A percentile compares a stretch with the other conserved stretches of the same genome.
Evolutionary conservation across 2,797 vertebrate genomes (phyloP).

Genomic region (Xiphorhynchus erythropygius): DNA sequence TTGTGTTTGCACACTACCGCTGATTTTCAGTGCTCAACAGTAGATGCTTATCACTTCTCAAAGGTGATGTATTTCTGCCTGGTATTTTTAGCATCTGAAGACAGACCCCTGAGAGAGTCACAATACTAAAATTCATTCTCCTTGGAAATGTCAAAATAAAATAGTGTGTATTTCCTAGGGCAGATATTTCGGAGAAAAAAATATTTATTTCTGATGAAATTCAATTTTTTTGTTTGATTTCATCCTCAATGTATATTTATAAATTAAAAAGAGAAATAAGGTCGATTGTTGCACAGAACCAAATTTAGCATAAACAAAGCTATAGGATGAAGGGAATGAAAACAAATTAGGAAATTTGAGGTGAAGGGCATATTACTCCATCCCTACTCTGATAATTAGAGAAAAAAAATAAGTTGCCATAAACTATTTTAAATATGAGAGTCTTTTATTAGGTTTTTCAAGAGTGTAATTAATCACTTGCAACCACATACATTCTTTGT

Average conservation of each 20-base stretch:
- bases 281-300: not conserved
- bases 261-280: not conserved
- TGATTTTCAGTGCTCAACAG: not conserved
- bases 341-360: slow-evolving; percentile 3
- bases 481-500: slow-evolving; percentile 16
- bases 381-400: slow-evolving; percentile 42
- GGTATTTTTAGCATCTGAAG: not conserved
- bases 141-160: not conserved
- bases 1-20: not conserved
- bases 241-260: not conserved
- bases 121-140: not conserved
- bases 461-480: slow-evolving; percentile 70
- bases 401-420: slow-evolving; percentile 58
- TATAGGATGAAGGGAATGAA: not conserved
- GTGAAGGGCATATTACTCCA: slow-evolving; percentile 3
- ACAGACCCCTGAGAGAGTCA: not conserved
- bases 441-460: slow-evolving; percentile 53
- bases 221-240: not conserved
- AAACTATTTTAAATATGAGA: slow-evolving; percentile 58
- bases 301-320: not conserved
- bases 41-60: not conserved
- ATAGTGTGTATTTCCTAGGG: not conserved
- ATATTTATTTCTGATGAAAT: not conserved
- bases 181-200: not conserved
- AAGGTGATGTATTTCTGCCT: not conserved